phyloP scores from a whole-genome alignment of 2,888 invertebrate species.

The Hypselothyrea guttata region DNA sequence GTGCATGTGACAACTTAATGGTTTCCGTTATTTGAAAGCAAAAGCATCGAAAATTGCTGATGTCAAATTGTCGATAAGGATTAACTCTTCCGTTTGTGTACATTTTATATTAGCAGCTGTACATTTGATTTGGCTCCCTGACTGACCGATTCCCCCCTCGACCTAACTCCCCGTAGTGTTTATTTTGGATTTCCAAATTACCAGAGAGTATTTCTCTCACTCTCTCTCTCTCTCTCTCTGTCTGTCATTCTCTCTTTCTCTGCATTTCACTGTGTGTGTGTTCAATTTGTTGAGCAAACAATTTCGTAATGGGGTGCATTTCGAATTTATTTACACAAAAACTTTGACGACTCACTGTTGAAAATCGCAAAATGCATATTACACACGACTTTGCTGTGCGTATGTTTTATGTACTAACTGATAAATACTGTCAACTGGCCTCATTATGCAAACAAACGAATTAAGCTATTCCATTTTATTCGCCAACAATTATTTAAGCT shows the following conservation, averaged over 20 bases:
- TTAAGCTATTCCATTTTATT: too few relatives aligned
- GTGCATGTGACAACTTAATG: conserved; percentile 77
- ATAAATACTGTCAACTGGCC: too few relatives aligned
- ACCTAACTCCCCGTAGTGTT: conserved; percentile 34
- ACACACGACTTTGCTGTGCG: too few relatives aligned
- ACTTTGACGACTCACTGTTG: not conserved
- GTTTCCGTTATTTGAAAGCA: conserved; percentile 77
- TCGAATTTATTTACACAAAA: conserved; percentile 5
- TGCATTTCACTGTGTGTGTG: conserved; percentile 26
- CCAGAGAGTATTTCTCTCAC: conserved; percentile 22
- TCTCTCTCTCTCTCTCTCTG: conserved; percentile 16
- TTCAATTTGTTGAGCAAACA: conserved; percentile 71
- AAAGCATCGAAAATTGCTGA: conserved; percentile 76
- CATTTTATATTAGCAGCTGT: conserved; percentile 72
- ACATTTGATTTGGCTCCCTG: conserved; percentile 68
- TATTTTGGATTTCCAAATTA: conserved; percentile 68
- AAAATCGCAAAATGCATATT: not conserved
- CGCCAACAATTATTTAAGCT: too few relatives aligned
- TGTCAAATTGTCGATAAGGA: conserved; percentile 77
- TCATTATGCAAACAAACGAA: too few relatives aligned
- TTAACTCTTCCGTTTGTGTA: conserved; percentile 75
- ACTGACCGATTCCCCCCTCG: conserved; percentile 12
- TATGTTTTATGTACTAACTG: too few relatives aligned
- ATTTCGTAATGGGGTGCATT: conserved; percentile 24
- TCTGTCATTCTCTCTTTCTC: conserved; percentile 16